Conservation (phyloP, 2,113 vertebrate species). For the Lota lota region DNA sequence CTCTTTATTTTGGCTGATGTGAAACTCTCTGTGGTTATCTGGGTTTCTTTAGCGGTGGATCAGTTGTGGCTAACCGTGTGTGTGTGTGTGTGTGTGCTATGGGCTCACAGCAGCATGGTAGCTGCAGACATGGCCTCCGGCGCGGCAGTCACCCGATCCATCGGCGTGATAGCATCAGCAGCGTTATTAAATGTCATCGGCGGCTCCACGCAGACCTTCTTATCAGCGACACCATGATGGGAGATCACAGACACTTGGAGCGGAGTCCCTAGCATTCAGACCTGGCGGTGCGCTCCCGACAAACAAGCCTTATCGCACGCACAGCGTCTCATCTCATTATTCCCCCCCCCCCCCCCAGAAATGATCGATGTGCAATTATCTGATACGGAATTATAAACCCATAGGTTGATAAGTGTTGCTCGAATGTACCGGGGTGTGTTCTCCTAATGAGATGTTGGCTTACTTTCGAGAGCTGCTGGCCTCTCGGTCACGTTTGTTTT, state of each 20-base stretch:
- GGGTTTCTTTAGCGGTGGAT: constrained; percentile 50
- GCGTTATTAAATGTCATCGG: constrained; percentile 72
- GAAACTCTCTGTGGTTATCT: constrained; percentile 53
- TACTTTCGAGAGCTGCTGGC: constrained; percentile 30
- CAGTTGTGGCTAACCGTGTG: constrained; percentile 47
- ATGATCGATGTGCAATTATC: constrained; percentile 75
- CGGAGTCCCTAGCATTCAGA: constrained; percentile 45
- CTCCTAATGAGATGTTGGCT: constrained; percentile 45
- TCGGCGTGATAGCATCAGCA: constrained; percentile 65
- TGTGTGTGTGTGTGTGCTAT: constrained; percentile 33
- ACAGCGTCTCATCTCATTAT: constrained; percentile 67
- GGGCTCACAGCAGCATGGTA: constrained; percentile 41
- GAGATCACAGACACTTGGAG: constrained; percentile 66
- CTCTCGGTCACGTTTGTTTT: too few relatives aligned
- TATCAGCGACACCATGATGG: constrained; percentile 46
- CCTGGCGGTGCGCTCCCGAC: constrained; percentile 51
- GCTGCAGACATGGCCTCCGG: constrained; percentile 65
- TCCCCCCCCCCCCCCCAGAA: constrained; percentile 56
- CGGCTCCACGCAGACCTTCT: constrained; percentile 60
- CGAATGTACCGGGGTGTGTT: constrained; percentile 50
- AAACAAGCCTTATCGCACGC: constrained; percentile 64
- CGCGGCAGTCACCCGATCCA: constrained; percentile 63
- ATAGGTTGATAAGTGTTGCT: constrained; percentile 63
- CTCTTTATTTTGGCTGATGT: constrained; percentile 20
- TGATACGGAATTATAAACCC: constrained; percentile 69